Evolutionary conservation across 1,140 invertebrate genomes (phyloP), one percentile per base, ranked within the genome.

Genomic region (Brachionus rotundiformis): DNA sequence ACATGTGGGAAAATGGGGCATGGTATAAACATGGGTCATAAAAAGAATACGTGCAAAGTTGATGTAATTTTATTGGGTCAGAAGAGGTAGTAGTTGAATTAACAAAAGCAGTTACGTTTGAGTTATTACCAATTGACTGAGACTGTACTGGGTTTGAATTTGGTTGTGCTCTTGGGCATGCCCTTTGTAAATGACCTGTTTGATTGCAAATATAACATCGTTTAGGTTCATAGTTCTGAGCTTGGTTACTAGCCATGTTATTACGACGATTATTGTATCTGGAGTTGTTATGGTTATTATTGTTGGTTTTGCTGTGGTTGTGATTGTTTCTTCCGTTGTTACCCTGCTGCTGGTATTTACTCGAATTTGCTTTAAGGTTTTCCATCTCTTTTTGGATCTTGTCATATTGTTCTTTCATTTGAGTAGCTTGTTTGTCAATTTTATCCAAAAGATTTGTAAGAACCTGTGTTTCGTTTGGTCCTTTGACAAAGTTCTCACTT

Each of bases 361-460:
- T 44, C 2, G 13, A 47, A 47, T n/a, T 47, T 49, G 16, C 44
- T 68, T 68, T 68, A 33, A 68, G 63, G 29, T 33, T 68, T 33
- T 68, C 63, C 27, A 68, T 33, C 29, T 68, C 63, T 68, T 68
- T 68, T 33, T 33, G 63, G 29, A 68, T 31, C n/a, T 16, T 33
- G n/a, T 68, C 63, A 68, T 68, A 68, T 68, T 68, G 63, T 29
- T 68, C 29, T 68, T 68, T 68, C 3, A 68, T 36, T 33, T 33
- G 25, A 5, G 27, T 0, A 33, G 63, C 63, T 33, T 68, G 63
- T 33, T 68, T 68, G 63, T 68, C 31, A 16, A 68, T 19, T 33
- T n/a, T 16, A 31, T 68, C 31, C 19, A 6, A 19, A 54, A 54
- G 16, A 54, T 19, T 54, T 54, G 47, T 54, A 1, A 68, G n/a